Conservation (phyloP, 2,888 invertebrate genomes). For the Tetheella fluctuosa region DNA sequence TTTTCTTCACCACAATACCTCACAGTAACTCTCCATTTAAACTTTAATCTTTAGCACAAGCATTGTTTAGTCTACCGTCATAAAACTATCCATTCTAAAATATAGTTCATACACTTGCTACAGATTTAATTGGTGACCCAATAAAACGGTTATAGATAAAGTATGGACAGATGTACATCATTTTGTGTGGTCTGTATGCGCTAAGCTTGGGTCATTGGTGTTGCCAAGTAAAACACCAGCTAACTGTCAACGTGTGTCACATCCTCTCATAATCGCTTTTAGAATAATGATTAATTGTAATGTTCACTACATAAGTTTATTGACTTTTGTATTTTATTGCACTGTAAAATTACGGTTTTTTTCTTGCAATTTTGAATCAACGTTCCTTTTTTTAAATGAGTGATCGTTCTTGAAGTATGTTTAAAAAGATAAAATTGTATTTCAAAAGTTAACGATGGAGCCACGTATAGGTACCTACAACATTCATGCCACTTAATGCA, state of each 20-base stretch:
- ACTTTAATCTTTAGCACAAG: neutral
- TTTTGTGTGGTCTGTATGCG: slow-evolving; percentile 20
- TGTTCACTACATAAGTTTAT: slow-evolving; percentile 34
- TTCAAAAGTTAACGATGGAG: too few relatives aligned
- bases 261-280: slow-evolving; percentile 43
- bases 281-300: slow-evolving; percentile 48
- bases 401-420: too few relatives aligned
- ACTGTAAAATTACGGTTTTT: neutral
- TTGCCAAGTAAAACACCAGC: slow-evolving; percentile 44
- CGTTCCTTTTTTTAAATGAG: too few relatives aligned
- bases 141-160: slow-evolving; percentile 4
- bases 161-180: neutral
- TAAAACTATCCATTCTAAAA: neutral
- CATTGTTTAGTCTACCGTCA: neutral
- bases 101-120: neutral
- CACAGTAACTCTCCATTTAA: neutral
- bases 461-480: too few relatives aligned
- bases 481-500: too few relatives aligned
- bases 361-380: neutral
- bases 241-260: slow-evolving; percentile 55
- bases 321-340: slow-evolving; percentile 15
- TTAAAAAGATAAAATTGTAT: too few relatives aligned
- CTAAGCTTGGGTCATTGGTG: slow-evolving; percentile 50
- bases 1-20: too few relatives aligned
- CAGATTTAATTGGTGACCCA: neutral